These are phyloP conservation scores for Oenanthe oenanthe DNA, from an alignment of 2,113 vertebrate species.

Conservation along the genomic window DNA sequence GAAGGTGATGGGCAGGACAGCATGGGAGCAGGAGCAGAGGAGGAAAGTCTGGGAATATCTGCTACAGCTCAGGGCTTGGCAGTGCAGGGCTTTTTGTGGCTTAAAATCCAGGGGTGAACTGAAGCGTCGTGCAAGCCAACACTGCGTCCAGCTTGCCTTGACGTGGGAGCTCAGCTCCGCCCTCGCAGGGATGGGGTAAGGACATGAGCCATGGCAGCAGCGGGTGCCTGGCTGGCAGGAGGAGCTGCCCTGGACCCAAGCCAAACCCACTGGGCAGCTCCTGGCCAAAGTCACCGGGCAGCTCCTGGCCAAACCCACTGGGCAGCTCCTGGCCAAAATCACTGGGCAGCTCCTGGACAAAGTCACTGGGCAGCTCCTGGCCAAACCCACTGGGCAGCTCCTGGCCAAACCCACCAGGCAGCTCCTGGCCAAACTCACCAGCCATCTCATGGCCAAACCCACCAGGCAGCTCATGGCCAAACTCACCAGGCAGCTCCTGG, in stretches of 20 bases:
- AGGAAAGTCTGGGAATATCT: neutral
- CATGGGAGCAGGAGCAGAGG: neutral
- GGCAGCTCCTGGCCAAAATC: neutral
- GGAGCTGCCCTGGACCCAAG: neutral
- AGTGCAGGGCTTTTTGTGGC: neutral
- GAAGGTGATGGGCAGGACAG: neutral
- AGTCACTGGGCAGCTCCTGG: neutral
- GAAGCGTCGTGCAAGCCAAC: fast-evolving
- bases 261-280: fast-evolving
- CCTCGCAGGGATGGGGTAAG: fast-evolving
- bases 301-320: fast-evolving
- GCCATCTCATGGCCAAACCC: neutral
- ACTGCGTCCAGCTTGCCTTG: neutral
- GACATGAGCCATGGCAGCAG: fast-evolving
- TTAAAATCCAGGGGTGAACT: neutral
- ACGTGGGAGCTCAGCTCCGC: neutral
- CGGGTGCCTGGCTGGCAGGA: neutral
- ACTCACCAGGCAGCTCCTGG: no score
- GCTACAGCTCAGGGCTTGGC: neutral
- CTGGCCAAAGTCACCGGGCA: fast-evolving
- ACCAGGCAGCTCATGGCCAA: no score
- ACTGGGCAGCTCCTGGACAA: fast-evolving
- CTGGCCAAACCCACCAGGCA: no score
- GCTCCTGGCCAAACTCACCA: neutral
- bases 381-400: no score